Evolutionary conservation across 2,797 vertebrate species (phyloP), one percentile per base, ranked within the genome.

Genomic region (Clamator glandarius): DNA sequence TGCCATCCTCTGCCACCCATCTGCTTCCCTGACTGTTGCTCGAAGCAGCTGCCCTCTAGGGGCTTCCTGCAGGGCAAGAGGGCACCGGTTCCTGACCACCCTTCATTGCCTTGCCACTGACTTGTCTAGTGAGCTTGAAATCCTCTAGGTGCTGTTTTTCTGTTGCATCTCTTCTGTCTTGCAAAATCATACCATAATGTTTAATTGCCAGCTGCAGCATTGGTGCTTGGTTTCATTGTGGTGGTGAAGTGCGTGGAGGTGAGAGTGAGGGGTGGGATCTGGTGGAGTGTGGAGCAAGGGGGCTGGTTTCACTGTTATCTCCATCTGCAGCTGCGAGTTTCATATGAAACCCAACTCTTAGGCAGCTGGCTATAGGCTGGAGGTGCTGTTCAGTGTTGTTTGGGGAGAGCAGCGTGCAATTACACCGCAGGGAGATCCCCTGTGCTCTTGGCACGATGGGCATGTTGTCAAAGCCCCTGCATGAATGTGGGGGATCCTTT

Each of bases 121-220:
- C 17, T 54, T 44, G 19, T 2, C 51, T n/a, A 24, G 21, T 31
- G 73, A 78, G 33, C 14, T 64, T 48, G 2, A 59, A 63, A 33
- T 55, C 59, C 16, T 76, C 19, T 13, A 17, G 64, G 28, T 89
- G 48, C 7, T 0, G 0, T 26, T 81, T 55, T 78, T 62, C 42
- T 31, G 23, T 72, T 72, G 55, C 46, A 39, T 12, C 29, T 75
- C 58, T 55, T 41, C 24, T 62, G 31, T 81, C 24, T 36, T 9
- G 10, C n/a, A n/a, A n/a, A n/a, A n/a, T n/a, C n/a, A 41, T 0
- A 0, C 24, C 3, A 1, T 7, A 26, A 18, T 54, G 74, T 87
- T 70, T 76, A 55, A 61, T 23, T 58, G 67, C 2, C 31, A 44
- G 51, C 54, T 39, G 25, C 20, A 28, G 1, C 0, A 0, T 29